Conservation (phyloP, 2,888 invertebrate genomes). For the Schizotus pectinicornis region DNA sequence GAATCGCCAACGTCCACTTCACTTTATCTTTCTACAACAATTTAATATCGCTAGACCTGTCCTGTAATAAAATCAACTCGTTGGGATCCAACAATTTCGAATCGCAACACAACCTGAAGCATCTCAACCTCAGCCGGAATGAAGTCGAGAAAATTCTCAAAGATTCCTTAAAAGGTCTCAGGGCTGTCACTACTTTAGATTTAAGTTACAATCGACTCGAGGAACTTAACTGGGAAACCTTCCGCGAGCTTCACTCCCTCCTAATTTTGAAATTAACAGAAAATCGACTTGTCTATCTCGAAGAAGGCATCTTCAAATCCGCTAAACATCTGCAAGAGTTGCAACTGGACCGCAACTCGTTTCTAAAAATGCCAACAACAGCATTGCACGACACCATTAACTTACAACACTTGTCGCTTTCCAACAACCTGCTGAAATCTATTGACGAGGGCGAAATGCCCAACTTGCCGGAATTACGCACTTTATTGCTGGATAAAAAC, state of each 20-base stretch:
- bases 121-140: conserved; percentile 80
- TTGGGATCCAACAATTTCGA: conserved; percentile 85
- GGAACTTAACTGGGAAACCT: conserved; percentile 75
- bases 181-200: conserved; percentile 70
- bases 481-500: conserved; percentile 77
- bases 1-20: conserved; percentile 78
- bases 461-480: conserved; percentile 71
- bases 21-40: conserved; percentile 82
- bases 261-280: conserved; percentile 77
- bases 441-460: conserved; percentile 77
- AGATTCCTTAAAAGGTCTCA: conserved; percentile 77
- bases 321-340: conserved; percentile 74
- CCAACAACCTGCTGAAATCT: conserved; percentile 78
- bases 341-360: conserved; percentile 77
- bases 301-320: conserved; percentile 72
- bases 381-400: conserved; percentile 71
- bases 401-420: conserved; percentile 76
- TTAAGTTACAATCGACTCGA: conserved; percentile 80
- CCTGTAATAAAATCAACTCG: conserved; percentile 79
- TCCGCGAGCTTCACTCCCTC: conserved; percentile 77
- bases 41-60: conserved; percentile 80
- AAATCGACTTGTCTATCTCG: conserved; percentile 77
- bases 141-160: conserved; percentile 73
- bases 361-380: conserved; percentile 76
- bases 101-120: conserved; percentile 74